Percentiles rank a stretch among this genome's conserved stretches.
Evolutionary conservation across 2,888 invertebrate genomes (phyloP).

Genomic region (Eupithecia exiguata): DNA sequence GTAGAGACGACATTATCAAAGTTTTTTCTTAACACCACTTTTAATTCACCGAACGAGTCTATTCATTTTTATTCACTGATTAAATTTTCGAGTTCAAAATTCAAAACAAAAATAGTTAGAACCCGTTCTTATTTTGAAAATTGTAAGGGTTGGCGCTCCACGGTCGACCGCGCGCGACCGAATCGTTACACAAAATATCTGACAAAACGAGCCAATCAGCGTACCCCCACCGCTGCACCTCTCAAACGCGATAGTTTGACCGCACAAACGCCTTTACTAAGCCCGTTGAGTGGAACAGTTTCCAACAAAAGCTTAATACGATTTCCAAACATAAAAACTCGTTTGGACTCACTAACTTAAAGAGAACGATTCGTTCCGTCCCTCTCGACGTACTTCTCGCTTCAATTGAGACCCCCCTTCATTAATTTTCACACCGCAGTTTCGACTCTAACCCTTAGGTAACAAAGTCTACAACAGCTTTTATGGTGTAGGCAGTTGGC

Average conservation of each 20-base stretch:
- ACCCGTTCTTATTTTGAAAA: conserved; percentile 56
- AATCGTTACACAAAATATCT: conserved; percentile 75
- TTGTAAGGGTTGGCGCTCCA: conserved; percentile 62
- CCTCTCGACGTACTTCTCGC: conserved; percentile 71
- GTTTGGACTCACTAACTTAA: conserved; percentile 82
- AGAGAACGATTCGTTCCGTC: conserved; percentile 76
- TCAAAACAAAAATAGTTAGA: conserved; percentile 40
- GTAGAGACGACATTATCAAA: conserved; percentile 77
- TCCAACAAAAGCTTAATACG: conserved; percentile 84
- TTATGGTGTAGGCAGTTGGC: conserved; percentile 50
- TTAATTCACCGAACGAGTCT: conserved; percentile 34
- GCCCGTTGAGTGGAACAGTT: conserved; percentile 83
- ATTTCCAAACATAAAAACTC: conserved; percentile 84
- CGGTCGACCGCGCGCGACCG: conserved; percentile 75
- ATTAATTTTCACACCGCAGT: conserved; percentile 45
- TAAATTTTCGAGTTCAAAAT: conserved; percentile 41
- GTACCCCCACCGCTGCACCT: conserved; percentile 72
- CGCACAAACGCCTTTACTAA: conserved; percentile 81
- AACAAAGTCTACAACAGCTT: conserved; percentile 48
- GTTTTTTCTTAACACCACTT: conserved; percentile 32
- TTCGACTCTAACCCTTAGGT: conserved; percentile 28
- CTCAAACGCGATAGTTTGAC: conserved; percentile 80
- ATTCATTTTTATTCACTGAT: conserved; percentile 49
- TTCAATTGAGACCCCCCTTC: conserved; percentile 75
- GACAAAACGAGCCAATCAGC: conserved; percentile 75